A percentile compares a stretch with the other conserved stretches of the same genome.
phyloP scores from a whole-genome alignment of 1,140 invertebrate species.

The Drosophila asahinai region DNA sequence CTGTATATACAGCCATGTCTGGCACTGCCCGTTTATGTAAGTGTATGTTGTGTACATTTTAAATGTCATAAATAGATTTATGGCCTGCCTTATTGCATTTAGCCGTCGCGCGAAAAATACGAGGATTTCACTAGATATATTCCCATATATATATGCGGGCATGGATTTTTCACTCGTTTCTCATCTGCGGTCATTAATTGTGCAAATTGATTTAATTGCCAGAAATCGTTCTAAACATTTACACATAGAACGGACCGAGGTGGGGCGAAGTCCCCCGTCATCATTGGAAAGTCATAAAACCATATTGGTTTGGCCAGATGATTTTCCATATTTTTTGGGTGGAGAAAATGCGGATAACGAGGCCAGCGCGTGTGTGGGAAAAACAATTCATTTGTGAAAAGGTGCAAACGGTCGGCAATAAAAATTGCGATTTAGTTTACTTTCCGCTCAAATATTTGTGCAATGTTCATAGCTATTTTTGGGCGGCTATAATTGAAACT shows the following conservation, averaged over 20 bases:
- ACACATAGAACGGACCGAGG: conserved; percentile 14
- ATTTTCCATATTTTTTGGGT: conserved; percentile 15
- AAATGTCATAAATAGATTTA: conserved; percentile 83
- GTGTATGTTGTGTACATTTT: conserved; percentile 64
- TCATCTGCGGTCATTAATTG: conserved; percentile 66
- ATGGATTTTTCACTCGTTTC: conserved; percentile 15
- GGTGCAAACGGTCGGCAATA: conserved; percentile 71
- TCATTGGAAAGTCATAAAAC: conserved; percentile 73
- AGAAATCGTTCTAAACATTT: conserved; percentile 68
- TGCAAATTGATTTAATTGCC: conserved; percentile 80
- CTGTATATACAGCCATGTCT: background rate
- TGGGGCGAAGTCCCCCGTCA: conserved; percentile 20
- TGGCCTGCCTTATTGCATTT: conserved; percentile 65
- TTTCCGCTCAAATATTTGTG: conserved; percentile 52
- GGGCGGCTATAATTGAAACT: conserved; percentile 28
- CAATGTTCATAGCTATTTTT: conserved; percentile 41
- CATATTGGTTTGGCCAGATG: conserved; percentile 37
- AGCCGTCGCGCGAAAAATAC: conserved; percentile 35
- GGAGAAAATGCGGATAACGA: conserved; percentile 7
- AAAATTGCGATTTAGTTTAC: conserved; percentile 51
- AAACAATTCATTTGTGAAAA: conserved; percentile 58
- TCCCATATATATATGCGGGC: background rate
- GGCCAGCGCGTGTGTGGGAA: conserved; percentile 23
- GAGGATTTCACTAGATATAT: conserved; percentile 2
- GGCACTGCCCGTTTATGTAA: conserved; percentile 39